Base-by-base conservation (phyloP, 2,797 vertebrate genomes). In the Austrolebias charrua region DNA sequence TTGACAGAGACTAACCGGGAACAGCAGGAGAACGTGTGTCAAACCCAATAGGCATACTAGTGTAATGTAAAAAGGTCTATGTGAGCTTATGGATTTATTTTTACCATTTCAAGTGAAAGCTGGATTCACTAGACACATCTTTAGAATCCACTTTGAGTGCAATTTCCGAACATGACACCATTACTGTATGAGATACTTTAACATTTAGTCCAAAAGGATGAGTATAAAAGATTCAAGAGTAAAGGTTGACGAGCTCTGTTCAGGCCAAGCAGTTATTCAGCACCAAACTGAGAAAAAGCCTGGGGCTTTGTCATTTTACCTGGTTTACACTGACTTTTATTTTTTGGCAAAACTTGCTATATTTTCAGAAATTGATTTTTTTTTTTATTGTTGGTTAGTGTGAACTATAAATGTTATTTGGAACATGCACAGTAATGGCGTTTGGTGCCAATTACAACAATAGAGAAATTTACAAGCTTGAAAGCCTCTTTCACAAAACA, bases 1-100 rank as follows among this genome's bases (percentile, higher is more conserved):
- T 53, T 33, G 52, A 76, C 75, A 48, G 31, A 50, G 48, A 20
- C 49, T 19, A 44, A 66, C 58, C 54, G 66, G 65, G 63, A 63
- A 57, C 29, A 58, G 63, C 7, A 46, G 43, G 47, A 67, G 76
- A 16, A 54, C 35, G 45, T 33, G 66, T 63, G 76, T 4, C 18
- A 40, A 19, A 33, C 44, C 18, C 11, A 9, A 51, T 5, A 60
- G 56, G 61, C 67, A 60, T 77, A 66, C 20, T 10, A 19, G 33
- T 52, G 8, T 52, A 40, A 43, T 49, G 15, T 44, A 67, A 2
- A 40, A 42, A 49, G 54, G 59, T 38, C 43, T 24, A 47, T 66
- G 55, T 60, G 62, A 58, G 69, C 52, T 67, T 58, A 61, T 50
- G 33, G 38, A 44, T 60, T 60, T 49, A 43, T 76, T 44, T 42